Conservation (phyloP, 2,797 vertebrate species). For the Lagocephalus sceleratus region DNA sequence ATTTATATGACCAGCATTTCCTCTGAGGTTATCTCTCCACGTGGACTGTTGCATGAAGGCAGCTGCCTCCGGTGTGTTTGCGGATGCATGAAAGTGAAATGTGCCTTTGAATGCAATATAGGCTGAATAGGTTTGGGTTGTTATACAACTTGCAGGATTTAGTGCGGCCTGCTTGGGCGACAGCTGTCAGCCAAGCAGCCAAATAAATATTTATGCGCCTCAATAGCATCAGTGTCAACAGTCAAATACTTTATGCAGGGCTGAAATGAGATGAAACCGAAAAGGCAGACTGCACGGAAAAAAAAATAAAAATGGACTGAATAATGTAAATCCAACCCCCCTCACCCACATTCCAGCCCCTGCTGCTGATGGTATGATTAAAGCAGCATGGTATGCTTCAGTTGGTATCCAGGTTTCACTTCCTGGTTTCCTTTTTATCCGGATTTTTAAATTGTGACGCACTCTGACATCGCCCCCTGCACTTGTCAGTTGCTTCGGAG, state of each 20-base stretch:
- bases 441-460: too few relatives aligned
- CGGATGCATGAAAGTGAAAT: conserved; percentile 25
- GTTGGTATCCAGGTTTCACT: too few relatives aligned
- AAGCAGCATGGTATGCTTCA: too few relatives aligned
- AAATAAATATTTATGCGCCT: conserved; percentile 54
- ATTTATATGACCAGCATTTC: conserved; percentile 12
- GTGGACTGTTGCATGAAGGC: conserved; percentile 16
- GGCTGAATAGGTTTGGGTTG: conserved; percentile 24
- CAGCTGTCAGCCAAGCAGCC: conserved; percentile 23
- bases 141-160: conserved; percentile 18
- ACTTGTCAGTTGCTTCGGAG: too few relatives aligned
- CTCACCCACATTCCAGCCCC: neutral
- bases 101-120: conserved; percentile 6
- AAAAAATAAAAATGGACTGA: neutral
- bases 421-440: too few relatives aligned
- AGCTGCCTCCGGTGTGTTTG: conserved; percentile 10
- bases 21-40: conserved; percentile 16
- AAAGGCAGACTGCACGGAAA: conserved; percentile 19
- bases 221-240: conserved; percentile 50
- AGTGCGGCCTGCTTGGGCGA: neutral
- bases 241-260: conserved; percentile 52
- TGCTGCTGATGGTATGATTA: conserved; percentile 4
- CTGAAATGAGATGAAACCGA: conserved; percentile 30
- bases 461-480: too few relatives aligned
- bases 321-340: conserved; percentile 31